phyloP scores from a whole-genome alignment of 1,140 invertebrate species.

The Drepana arcuata region DNA sequence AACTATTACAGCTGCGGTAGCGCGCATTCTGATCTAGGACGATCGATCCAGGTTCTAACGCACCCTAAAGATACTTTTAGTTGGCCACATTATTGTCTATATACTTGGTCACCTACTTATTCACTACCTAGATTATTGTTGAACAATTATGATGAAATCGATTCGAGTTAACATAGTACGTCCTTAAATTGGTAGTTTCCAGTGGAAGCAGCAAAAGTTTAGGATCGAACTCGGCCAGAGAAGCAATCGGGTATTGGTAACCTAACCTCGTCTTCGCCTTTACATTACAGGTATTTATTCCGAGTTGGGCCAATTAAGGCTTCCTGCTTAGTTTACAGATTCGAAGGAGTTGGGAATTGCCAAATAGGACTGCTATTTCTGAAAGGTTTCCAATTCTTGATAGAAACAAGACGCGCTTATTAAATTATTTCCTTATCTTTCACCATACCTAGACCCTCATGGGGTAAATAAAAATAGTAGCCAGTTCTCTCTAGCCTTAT shows the following conservation, averaged over 20 bases:
- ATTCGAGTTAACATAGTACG: slow-evolving; percentile 1
- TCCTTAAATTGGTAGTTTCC: not conserved
- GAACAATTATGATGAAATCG: not conserved
- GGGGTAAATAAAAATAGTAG: too few relatives aligned
- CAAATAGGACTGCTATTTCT: not conserved
- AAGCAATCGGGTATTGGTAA: not conserved
- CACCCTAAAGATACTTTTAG: not conserved
- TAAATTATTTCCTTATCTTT: too few relatives aligned
- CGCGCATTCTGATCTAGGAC: not conserved
- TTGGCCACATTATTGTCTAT: not conserved
- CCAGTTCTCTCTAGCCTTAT: too few relatives aligned
- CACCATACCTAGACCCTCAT: too few relatives aligned
- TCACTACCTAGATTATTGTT: not conserved
- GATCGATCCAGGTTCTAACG: not conserved
- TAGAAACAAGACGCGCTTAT: not conserved
- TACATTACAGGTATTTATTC: not conserved
- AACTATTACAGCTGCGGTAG: too few relatives aligned
- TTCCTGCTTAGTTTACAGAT: not conserved
- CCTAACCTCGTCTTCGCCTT: not conserved
- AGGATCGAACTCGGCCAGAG: not conserved
- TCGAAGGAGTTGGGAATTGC: not conserved
- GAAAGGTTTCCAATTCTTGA: not conserved
- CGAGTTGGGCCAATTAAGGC: not conserved
- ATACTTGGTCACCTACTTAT: not conserved
- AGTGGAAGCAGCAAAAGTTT: slow-evolving; percentile 2